Conservation (phyloP, 2,113 vertebrate genomes). For the Phoenicopterus ruber region DNA sequence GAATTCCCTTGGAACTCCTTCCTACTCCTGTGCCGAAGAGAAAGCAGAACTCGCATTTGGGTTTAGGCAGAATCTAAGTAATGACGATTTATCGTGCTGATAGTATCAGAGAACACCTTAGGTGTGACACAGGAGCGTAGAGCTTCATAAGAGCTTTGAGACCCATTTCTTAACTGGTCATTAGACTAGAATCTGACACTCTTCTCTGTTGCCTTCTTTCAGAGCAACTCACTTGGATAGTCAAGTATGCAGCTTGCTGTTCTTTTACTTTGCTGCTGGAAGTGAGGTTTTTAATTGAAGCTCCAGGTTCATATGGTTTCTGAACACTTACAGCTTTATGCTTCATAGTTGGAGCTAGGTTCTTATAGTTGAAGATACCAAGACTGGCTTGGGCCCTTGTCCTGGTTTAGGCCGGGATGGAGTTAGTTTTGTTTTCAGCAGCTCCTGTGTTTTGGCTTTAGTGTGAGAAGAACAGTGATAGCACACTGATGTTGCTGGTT, state of each 20-base stretch:
- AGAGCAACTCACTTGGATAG: not conserved
- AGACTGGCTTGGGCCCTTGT: not conserved
- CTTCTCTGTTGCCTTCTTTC: not conserved
- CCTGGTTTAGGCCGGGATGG: too few relatives aligned
- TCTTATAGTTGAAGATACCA: not conserved
- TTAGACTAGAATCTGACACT: not conserved
- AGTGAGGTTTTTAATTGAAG: not conserved
- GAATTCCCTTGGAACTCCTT: not conserved
- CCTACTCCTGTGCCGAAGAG: not conserved
- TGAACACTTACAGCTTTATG: not conserved
- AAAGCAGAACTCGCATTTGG: not conserved
- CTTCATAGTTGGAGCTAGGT: not conserved
- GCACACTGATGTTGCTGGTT: too few relatives aligned
- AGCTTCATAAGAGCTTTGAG: not conserved
- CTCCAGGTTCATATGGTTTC: not conserved
- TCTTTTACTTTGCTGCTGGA: not conserved
- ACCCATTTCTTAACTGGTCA: not conserved
- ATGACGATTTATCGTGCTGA: not conserved
- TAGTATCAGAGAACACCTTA: not conserved
- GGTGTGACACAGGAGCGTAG: not conserved
- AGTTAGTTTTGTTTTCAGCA: too few relatives aligned
- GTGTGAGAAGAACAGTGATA: too few relatives aligned
- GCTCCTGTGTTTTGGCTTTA: too few relatives aligned
- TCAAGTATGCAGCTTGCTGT: not conserved
- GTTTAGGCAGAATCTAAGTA: not conserved